Evolutionary conservation across 2,113 vertebrate species (phyloP).

Genomic region (Phyllostomus hastatus): DNA sequence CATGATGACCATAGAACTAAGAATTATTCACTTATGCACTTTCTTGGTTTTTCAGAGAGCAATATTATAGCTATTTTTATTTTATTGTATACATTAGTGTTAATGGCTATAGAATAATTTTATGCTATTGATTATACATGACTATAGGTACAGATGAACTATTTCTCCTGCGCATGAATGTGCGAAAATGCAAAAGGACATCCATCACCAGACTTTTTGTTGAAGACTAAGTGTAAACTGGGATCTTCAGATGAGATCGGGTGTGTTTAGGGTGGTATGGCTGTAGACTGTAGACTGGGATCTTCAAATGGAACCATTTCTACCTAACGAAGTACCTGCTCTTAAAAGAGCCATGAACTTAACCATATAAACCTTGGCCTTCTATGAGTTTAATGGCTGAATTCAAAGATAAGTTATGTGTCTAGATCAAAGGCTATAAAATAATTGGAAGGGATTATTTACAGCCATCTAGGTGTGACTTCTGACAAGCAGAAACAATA

Average conservation of each 20-base stretch:
- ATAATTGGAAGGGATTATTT: neutral
- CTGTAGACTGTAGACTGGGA: neutral
- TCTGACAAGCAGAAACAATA: neutral
- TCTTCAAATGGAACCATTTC: neutral
- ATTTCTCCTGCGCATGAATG: neutral
- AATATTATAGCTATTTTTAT: neutral
- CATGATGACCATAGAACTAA: neutral
- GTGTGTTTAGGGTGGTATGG: no score
- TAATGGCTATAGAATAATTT: neutral
- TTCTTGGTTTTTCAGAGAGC: neutral
- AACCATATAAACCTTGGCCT: neutral
- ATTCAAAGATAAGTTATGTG: neutral
- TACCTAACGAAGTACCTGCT: neutral
- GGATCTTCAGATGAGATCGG: neutral
- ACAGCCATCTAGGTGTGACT: neutral
- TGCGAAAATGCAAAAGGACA: neutral
- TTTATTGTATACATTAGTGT: neutral
- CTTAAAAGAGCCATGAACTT: neutral
- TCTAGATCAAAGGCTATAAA: neutral
- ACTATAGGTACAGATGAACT: neutral
- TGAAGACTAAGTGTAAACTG: neutral
- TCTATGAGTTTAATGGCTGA: neutral
- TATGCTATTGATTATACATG: neutral
- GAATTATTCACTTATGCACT: neutral
- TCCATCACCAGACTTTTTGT: neutral